A percentile compares a stretch with the other conserved stretches of the same genome.
phyloP scores from a whole-genome alignment of 2,113 vertebrate species.

The Percopsis transmontana region DNA sequence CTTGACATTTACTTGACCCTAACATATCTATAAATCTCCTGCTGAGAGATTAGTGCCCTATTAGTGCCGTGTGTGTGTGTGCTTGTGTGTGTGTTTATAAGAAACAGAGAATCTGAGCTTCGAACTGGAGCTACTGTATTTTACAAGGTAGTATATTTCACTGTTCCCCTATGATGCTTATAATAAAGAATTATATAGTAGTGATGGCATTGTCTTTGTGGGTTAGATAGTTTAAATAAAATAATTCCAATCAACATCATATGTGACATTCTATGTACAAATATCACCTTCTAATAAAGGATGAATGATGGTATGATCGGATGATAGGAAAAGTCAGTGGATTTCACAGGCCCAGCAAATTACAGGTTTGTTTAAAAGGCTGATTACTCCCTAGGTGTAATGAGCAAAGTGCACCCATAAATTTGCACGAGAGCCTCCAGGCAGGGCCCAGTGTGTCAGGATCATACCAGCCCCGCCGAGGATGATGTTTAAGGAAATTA shows the following conservation, averaged over 20 bases:
- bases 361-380: constrained; percentile 63
- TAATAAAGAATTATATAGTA: too few species aligned
- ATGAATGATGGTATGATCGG: constrained; percentile 21
- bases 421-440: constrained; percentile 56
- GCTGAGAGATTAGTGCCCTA: constrained; percentile 31
- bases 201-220: too few species aligned
- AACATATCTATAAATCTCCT: constrained; percentile 39
- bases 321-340: constrained; percentile 33
- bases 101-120: background rate
- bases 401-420: constrained; percentile 60
- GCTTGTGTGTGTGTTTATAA: background rate
- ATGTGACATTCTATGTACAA: background rate
- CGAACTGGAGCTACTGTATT: too few species aligned
- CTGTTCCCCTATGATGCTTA: too few species aligned
- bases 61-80: constrained; percentile 16
- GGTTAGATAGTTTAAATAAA: background rate
- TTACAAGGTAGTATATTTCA: too few species aligned
- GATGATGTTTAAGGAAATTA: constrained; percentile 72
- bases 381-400: constrained; percentile 66
- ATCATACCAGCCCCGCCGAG: constrained; percentile 37
- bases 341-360: constrained; percentile 52
- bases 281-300: background rate
- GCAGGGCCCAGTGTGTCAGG: constrained; percentile 44
- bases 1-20: constrained; percentile 49
- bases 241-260: background rate